Evolutionary conservation across 2,888 invertebrate genomes (phyloP).

Genomic region (Melinaea menophilus): DNA sequence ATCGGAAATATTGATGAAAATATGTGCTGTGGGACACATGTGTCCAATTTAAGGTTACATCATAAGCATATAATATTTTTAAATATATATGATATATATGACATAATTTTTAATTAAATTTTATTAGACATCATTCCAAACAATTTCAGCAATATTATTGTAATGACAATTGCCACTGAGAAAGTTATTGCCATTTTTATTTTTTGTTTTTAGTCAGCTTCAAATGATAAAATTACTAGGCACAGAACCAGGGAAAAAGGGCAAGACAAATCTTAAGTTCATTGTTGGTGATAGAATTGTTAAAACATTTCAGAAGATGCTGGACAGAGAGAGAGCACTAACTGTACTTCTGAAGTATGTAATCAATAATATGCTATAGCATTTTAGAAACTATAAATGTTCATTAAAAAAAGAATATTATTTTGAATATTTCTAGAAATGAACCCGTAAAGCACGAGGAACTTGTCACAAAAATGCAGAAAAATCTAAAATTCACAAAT

Average conservation of each 20-base stretch:
- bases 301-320: slow-evolving; percentile 77
- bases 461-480: slow-evolving; percentile 85
- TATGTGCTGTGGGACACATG: slow-evolving; percentile 94
- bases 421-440: slow-evolving; percentile 72
- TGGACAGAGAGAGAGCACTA: slow-evolving; percentile 82
- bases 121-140: too few species aligned
- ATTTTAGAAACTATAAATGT: not conserved
- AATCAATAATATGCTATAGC: not conserved
- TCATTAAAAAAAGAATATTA: not conserved
- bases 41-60: slow-evolving; percentile 80
- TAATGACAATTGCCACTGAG: too few species aligned
- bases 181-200: slow-evolving; percentile 27
- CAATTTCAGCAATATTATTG: too few species aligned
- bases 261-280: slow-evolving; percentile 81
- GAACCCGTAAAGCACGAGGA: slow-evolving; percentile 83
- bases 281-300: slow-evolving; percentile 84
- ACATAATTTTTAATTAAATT: not conserved
- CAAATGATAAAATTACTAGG: slow-evolving; percentile 83
- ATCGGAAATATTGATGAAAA: slow-evolving; percentile 88
- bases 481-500: slow-evolving; percentile 79
- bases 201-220: slow-evolving; percentile 70
- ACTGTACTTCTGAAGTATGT: slow-evolving; percentile 85
- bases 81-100: not conserved
- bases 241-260: slow-evolving; percentile 86
- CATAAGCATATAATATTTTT: not conserved